These are phyloP conservation scores for Tribolium freemani DNA, from an alignment of 2,888 invertebrate genomes.

Conservation along the genomic window DNA sequence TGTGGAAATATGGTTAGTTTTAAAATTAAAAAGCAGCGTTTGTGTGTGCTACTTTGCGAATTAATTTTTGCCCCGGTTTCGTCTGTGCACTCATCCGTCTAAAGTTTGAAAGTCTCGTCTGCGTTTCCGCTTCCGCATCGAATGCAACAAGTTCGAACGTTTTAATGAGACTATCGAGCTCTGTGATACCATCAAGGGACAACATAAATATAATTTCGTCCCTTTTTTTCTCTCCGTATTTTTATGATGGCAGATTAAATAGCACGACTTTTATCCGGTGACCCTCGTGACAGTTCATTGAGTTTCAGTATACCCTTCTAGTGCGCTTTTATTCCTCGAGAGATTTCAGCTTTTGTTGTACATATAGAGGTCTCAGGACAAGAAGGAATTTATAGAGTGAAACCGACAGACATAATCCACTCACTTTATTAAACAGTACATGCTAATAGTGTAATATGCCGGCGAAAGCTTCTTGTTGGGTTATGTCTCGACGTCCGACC, in stretches of 20 bases:
- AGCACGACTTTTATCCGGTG: conserved; percentile 39
- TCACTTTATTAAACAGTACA: conserved; percentile 29
- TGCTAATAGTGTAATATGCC: conserved; percentile 10
- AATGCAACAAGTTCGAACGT: conserved; percentile 28
- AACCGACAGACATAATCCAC: conserved; percentile 13
- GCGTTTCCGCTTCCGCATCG: not conserved
- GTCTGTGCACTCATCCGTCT: not conserved
- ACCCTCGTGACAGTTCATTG: conserved; percentile 44
- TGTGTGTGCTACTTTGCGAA: too few species aligned
- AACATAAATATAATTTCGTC: conserved; percentile 29
- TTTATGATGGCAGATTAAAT: conserved; percentile 40
- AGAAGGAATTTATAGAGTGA: conserved; percentile 34
- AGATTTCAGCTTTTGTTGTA: conserved; percentile 42
- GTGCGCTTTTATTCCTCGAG: conserved; percentile 34
- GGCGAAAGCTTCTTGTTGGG: conserved; percentile 15
- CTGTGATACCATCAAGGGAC: conserved; percentile 19
- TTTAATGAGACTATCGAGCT: conserved; percentile 23
- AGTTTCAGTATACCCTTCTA: conserved; percentile 31
- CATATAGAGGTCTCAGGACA: conserved; percentile 29
- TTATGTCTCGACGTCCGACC: conserved; percentile 13
- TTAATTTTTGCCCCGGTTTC: too few species aligned
- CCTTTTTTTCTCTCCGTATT: conserved; percentile 21
- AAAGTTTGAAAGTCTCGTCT: not conserved
- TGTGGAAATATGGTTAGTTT: not conserved
- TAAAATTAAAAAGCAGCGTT: too few species aligned